Percentiles rank a stretch among this genome's conserved stretches.
phyloP scores from a whole-genome alignment of 2,888 invertebrate genomes.

The Parnassius smintheus region DNA sequence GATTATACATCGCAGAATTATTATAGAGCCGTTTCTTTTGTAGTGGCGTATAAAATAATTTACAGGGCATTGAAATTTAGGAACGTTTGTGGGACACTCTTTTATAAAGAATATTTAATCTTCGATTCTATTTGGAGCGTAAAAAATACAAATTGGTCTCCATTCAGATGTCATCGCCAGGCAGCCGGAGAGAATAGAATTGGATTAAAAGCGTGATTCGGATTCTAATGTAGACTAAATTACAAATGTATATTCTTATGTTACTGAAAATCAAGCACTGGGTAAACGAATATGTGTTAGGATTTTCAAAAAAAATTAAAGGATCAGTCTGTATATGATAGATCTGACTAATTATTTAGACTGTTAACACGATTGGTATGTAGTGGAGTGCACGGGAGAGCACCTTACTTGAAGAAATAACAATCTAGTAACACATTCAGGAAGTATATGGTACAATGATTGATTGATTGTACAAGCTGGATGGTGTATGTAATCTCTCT shows the following conservation, averaged over 20 bases:
- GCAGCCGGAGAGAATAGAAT: conserved; percentile 2
- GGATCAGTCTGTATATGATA: too few species aligned
- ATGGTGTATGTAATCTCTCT: too few species aligned
- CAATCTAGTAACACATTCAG: too few species aligned
- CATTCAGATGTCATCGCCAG: conserved; percentile 25
- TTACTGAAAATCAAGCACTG: background rate
- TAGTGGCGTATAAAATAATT: conserved; percentile 10
- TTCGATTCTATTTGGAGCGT: conserved; percentile 26
- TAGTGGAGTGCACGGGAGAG: too few species aligned
- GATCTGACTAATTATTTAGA: too few species aligned
- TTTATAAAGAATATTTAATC: conserved; percentile 27
- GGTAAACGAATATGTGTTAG: too few species aligned
- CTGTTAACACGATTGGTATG: too few species aligned
- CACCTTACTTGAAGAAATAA: too few species aligned
- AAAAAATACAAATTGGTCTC: conserved; percentile 28
- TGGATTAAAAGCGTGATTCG: conserved; percentile 22
- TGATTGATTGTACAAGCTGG: too few species aligned
- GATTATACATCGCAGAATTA: conserved; percentile 9
- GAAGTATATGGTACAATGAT: too few species aligned
- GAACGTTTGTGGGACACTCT: conserved; percentile 16
- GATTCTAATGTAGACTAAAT: conserved; percentile 18
- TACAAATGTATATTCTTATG: conserved; percentile 18
- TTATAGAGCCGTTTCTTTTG: conserved; percentile 8
- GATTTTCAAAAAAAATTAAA: too few species aligned
- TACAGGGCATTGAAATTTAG: conserved; percentile 20